Evolutionary conservation across 2,888 invertebrate genomes (phyloP).

Genomic region (Helobdella robusta): DNA sequence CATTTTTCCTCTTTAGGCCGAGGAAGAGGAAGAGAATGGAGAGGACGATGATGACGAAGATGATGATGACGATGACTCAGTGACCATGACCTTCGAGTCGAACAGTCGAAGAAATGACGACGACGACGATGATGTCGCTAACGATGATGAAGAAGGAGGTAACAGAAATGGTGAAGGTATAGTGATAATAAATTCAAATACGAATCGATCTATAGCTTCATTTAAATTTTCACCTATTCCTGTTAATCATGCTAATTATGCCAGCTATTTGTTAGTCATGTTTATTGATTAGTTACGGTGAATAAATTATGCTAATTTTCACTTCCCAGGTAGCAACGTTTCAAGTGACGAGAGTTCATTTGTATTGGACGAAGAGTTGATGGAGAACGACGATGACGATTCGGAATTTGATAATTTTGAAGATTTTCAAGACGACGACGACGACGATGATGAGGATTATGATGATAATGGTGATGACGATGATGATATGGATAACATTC

Average conservation of each 20-base stretch:
- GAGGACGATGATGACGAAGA: constrained; percentile 37
- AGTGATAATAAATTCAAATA: no score
- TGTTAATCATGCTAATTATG: no score
- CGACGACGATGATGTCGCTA: constrained; percentile 34
- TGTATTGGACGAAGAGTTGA: neutral
- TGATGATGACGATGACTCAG: constrained; percentile 36
- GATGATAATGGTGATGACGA: constrained; percentile 37
- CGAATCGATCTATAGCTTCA: no score
- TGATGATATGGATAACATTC: constrained; percentile 36
- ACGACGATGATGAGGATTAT: constrained; percentile 29
- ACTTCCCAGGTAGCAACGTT: no score
- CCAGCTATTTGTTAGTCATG: no score
- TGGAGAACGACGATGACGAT: constrained; percentile 15
- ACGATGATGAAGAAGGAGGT: constrained; percentile 26
- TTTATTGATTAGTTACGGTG: no score
- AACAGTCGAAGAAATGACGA: constrained; percentile 25
- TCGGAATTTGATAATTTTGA: neutral
- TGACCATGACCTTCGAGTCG: constrained; percentile 24
- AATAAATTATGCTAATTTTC: no score
- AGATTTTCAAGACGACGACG: constrained; percentile 15
- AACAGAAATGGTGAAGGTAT: constrained; percentile 23
- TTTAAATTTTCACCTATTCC: no score
- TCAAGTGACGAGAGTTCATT: no score
- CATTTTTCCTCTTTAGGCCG: constrained; percentile 30
- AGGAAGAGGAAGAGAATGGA: constrained; percentile 37